These are phyloP conservation scores for Cervus canadensis DNA, from an alignment of 2,113 vertebrate genomes.

Conservation along the genomic window DNA sequence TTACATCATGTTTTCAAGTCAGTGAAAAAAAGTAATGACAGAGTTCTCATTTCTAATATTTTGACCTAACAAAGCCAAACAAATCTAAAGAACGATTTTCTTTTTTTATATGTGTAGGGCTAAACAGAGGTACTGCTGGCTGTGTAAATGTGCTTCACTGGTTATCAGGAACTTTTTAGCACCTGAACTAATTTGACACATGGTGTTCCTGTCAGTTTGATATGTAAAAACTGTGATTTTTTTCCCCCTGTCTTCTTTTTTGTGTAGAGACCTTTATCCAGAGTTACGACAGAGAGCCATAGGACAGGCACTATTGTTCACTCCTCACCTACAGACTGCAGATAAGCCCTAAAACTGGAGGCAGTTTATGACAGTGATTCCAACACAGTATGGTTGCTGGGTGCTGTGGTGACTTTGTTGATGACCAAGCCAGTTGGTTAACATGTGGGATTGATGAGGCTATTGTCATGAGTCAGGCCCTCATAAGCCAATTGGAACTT, in stretches of 20 bases:
- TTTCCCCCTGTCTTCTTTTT: background rate
- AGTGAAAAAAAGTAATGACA: background rate
- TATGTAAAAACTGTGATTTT: background rate
- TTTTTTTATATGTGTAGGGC: background rate
- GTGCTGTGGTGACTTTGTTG: background rate
- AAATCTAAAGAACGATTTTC: background rate
- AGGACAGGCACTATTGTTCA: background rate
- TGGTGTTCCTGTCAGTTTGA: background rate
- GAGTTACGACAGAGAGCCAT: background rate
- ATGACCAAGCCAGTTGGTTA: background rate
- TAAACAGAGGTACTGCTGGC: background rate
- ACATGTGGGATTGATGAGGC: background rate
- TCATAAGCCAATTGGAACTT: background rate
- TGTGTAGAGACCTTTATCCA: background rate
- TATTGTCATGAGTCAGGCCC: background rate
- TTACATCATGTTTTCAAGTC: background rate
- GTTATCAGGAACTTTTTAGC: background rate
- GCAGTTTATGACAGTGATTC: background rate
- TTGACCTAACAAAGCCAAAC: background rate
- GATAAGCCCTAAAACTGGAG: background rate
- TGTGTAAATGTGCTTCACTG: background rate
- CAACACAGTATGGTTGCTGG: background rate
- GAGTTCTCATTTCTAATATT: background rate
- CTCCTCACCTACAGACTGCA: background rate
- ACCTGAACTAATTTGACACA: background rate